Conservation (phyloP, 2,888 invertebrate species). For the Petrolisthes manimaculis region DNA sequence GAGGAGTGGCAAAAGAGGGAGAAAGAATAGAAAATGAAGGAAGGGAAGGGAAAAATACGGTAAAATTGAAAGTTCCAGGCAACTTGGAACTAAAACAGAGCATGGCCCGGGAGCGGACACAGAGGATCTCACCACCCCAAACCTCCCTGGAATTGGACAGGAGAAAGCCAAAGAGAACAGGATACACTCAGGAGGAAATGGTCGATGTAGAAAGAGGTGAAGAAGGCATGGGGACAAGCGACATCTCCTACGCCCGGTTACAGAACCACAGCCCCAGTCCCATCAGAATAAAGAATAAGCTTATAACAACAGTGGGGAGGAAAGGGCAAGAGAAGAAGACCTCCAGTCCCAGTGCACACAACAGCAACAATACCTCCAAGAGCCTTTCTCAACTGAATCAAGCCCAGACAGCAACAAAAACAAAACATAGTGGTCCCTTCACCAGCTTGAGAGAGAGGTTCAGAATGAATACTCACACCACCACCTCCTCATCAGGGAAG, state of each 20-base stretch:
- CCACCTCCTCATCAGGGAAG: background rate
- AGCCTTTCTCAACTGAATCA: constrained; percentile 22
- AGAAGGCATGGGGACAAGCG: constrained; percentile 27
- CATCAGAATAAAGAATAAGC: constrained; percentile 12
- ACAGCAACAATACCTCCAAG: constrained; percentile 2
- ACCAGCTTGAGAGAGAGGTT: constrained; percentile 25
- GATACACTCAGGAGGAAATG: background rate
- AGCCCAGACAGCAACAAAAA: background rate
- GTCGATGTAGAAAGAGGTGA: background rate
- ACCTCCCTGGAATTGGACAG: background rate
- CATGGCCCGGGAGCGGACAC: background rate
- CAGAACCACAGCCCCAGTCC: constrained; percentile 24
- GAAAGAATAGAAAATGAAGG: constrained; percentile 16
- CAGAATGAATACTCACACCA: constrained; percentile 4
- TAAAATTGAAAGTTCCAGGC: background rate
- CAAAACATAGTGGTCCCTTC: constrained; percentile 2
- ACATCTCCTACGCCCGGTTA: constrained; percentile 39
- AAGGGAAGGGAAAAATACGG: background rate
- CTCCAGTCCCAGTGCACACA: background rate
- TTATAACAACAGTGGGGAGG: background rate
- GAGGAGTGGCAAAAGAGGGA: constrained; percentile 3
- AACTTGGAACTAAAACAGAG: background rate
- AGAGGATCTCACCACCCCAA: background rate
- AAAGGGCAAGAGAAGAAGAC: constrained; percentile 29
- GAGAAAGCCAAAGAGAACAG: background rate